Base-by-base conservation (phyloP, 2,888 invertebrate genomes). In the Barypeithes pellucidus region DNA sequence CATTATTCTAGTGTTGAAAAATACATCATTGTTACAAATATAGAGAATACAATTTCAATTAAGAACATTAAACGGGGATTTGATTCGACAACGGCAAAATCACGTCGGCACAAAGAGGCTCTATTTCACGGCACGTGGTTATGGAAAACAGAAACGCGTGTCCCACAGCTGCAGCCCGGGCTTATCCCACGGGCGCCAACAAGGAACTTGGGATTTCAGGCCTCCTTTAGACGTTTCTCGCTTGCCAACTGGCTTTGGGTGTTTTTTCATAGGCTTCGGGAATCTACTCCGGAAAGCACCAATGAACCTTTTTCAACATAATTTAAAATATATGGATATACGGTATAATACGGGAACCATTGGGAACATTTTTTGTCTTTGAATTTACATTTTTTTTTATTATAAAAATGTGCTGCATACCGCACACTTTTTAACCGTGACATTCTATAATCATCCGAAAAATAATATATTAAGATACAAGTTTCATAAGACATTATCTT, bases 91-190 rank as follows among this genome's bases (percentile, higher is more conserved):
- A 82, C 81, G 81, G 74, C 70, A 77, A 83, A 84, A 85, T 84
- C 84, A 84, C 85, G 84, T 83, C 81, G 79, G 76, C 77, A 83
- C 82, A 84, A 84, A 82, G 81, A 82, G 81, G 79, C 82, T 84
- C 83, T 79, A 82, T 84, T 83, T 82, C 83, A 78, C 61, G 82
- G 79, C 85, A 85, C 85, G 85, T 85, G 85, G 81, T 78, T 80
- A 77, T 76, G 81, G 80, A 85, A 84, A 85, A 85, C 85, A 85
- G 70, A 68, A 80, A 78, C 84, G 83, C 85, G 85, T 85, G 85
- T 80, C 80, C 75, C 77, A 74, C 80, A 75, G 78, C 78, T 80
- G 76, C 78, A 75, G 69, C 78, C 73, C 75, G 77, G 78, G 83
- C 81, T 82, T 83, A 82, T 83, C 83, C 83, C 80, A 81, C 80